Conservation (phyloP, 2,113 vertebrate species). For the Phalacrocorax brasilianus region DNA sequence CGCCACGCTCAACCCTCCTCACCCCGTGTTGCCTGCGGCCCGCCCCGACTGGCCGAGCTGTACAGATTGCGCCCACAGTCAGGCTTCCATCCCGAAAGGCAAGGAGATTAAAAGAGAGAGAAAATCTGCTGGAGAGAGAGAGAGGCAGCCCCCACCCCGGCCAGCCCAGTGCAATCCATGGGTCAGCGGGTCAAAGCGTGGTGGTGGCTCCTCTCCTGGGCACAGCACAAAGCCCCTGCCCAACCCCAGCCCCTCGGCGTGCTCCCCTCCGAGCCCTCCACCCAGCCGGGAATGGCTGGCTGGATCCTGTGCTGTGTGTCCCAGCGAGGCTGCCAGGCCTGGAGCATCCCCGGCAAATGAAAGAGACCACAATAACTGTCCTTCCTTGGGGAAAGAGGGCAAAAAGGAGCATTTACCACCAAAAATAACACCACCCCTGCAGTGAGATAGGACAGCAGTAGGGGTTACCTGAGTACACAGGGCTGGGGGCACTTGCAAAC, state of each 20-base stretch:
- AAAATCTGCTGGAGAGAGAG: background rate
- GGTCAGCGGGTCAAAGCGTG: background rate
- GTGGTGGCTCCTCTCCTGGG: background rate
- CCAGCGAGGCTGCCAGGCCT: background rate
- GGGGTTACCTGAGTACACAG: background rate
- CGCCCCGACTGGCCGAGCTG: background rate
- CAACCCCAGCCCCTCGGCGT: background rate
- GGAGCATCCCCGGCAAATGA: background rate
- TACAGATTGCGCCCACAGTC: background rate
- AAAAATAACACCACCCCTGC: background rate
- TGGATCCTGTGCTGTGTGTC: background rate
- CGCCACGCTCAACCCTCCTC: background rate
- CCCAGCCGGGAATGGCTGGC: rapidly evolving
- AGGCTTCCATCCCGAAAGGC: background rate
- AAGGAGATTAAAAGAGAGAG: constrained; percentile 16
- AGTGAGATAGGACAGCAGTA: background rate
- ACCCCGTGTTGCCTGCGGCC: rapidly evolving
- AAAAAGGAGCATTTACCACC: background rate
- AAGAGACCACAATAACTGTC: rapidly evolving
- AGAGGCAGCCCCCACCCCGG: background rate
- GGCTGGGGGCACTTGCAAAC: background rate
- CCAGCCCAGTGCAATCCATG: rapidly evolving
- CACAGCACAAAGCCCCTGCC: background rate
- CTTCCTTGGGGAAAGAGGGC: background rate
- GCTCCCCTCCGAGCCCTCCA: background rate